Evolutionary conservation across 2,888 invertebrate species (phyloP), one percentile per base, ranked within the genome.

Genomic region (Polyommatus icarus): DNA sequence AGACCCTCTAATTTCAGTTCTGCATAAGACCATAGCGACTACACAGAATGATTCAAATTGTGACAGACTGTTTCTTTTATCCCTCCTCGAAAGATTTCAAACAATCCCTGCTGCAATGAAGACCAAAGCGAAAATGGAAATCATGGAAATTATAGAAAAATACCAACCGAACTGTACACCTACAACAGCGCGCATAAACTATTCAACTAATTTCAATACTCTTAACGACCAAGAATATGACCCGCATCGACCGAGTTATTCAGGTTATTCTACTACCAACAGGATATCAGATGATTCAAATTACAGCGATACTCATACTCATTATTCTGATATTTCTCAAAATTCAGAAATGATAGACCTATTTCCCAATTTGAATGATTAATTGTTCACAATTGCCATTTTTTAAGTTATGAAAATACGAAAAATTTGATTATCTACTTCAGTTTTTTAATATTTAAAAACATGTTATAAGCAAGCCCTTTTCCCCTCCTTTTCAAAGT

Each of bases 341-440:
- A 61, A 61, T 61, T 61, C 61, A 61, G 61, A 61, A 61, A 61
- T 61, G 61, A 61, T 61, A 61, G 61, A 61, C 61, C 61, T 61
- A 61, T 61, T 61, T 61, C 61, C 61, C 61, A 61, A 61, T 61
- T 61, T 61, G 61, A 61, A 61, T 61, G 61, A 61, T 61, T 61
- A 61, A 61, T 61, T 61, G 61, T 61, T 61, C 61, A 61, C 61
- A 61, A 61, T 61, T 61, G 61, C 61, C 61, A 61, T 61, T 61
- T 61, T 24, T 78, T 77, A 78, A 78, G 80, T 80, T 80, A 80
- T 77, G 78, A 80, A 79, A 79, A 79, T 79, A 79, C 79, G 78
- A 79, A 79, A 78, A 79, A 79, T 79, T 79, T 79, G 78, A 80
- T 80, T 80, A 80, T 80, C 80, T 80, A 80, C 80, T 80, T 80